These are phyloP conservation scores for Samia ricini DNA, from an alignment of 1,140 invertebrate genomes.

Conservation along the genomic window DNA sequence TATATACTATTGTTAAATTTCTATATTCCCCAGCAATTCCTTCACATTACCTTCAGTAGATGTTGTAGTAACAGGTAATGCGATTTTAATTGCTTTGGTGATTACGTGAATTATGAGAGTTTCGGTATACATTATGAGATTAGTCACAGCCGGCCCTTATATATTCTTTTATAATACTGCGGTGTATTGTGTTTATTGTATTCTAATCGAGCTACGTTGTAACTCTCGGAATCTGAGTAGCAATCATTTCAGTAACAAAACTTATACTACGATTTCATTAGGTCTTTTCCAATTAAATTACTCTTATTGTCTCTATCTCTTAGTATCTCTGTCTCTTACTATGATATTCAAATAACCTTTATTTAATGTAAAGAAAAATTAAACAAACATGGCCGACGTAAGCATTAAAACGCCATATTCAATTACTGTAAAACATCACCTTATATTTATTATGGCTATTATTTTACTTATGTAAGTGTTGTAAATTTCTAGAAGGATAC, in stretches of 20 bases:
- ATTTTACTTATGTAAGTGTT: too few relatives aligned
- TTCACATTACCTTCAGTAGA: not conserved
- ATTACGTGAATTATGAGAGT: conserved; percentile 32
- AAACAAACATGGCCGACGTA: too few relatives aligned
- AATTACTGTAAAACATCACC: too few relatives aligned
- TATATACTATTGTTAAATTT: not conserved
- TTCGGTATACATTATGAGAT: conserved; percentile 22
- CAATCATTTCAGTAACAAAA: not conserved
- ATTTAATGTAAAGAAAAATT: too few relatives aligned
- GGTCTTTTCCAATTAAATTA: not conserved
- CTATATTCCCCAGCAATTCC: not conserved
- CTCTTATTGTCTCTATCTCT: too few relatives aligned
- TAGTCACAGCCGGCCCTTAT: conserved; percentile 18
- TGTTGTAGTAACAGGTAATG: conserved; percentile 23
- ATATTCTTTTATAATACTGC: not conserved
- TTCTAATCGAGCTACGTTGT: not conserved
- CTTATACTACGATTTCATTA: not conserved
- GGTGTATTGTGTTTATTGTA: not conserved
- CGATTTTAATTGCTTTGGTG: conserved; percentile 32
- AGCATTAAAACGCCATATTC: too few relatives aligned
- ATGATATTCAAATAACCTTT: too few relatives aligned
- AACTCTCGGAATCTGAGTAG: not conserved
- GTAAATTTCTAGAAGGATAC: too few relatives aligned
- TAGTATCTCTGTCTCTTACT: too few relatives aligned
- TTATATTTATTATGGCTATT: too few relatives aligned